Base-by-base conservation (phyloP, 2,797 vertebrate genomes). In the Ispidina lecontei region DNA sequence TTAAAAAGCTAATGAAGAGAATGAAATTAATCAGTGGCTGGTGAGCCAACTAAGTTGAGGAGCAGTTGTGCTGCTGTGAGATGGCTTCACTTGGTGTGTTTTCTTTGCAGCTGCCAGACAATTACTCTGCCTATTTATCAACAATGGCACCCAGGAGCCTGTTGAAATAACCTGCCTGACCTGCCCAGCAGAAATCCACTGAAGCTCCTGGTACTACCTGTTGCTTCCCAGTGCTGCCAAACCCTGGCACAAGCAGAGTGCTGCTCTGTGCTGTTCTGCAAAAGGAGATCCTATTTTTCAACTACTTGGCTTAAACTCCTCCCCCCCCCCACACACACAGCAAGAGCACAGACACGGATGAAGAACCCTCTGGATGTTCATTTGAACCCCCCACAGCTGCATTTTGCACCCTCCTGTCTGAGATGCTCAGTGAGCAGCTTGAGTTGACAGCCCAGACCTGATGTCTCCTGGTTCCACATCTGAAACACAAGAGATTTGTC, bases 121-220 rank as follows among this genome's bases (percentile, higher is more conserved):
- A 97, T 96, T 98, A 92, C 92, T 97, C 83, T 47, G 97, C 97
- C 90, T 98, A 96, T 96, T 96, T 98, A 83, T 98, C 98, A 14
- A 98, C 98, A 26, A 93, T 98, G 78, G 98, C 96, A 29, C 97
- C 98, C 97, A 98, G 98, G 91, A 98, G 98, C 67, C 31, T 98
- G 86, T 72, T 98, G 86, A 97, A 97, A 81, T 98, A 97, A 69
- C 72, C 4, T 79, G 39, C 25, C 68, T 62, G 29, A 47, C 73
- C 65, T 91, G 60, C 44, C 47, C 72, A 71, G 46, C 81, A 79
- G 91, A 65, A 85, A 87, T 8, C 5, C 20, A 0, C 1, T 41
- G 91, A 72, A 69, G 76, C 70, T 78, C 92, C 70, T 67, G 60
- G 46, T 19, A 17, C 31, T 23, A 33, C 69, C n/a, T 55, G 55